Conservation (phyloP, 92 coral and sea anemone species). For the Siderastrea siderea region DNA sequence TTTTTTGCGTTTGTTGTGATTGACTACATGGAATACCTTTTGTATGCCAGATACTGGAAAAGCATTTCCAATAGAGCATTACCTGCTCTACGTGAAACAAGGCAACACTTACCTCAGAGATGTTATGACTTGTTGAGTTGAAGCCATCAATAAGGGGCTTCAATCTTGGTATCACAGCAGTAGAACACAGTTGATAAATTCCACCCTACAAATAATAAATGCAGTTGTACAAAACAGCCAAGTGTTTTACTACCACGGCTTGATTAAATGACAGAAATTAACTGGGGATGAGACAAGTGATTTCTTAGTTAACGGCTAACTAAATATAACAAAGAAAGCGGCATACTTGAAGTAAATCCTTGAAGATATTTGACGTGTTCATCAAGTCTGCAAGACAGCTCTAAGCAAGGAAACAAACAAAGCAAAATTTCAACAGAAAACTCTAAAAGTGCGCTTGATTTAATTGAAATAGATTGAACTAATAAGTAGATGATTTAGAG, state of each 20-base stretch:
- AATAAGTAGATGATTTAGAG: too few species aligned
- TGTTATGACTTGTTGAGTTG: conserved; percentile 88
- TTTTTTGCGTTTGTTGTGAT: too few species aligned
- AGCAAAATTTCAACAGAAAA: background rate
- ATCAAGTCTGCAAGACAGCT: conserved; percentile 88
- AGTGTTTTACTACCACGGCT: background rate
- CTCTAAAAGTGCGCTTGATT: background rate
- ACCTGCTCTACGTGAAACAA: too few species aligned
- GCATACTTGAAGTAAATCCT: conserved; percentile 84
- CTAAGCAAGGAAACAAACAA: conserved; percentile 36
- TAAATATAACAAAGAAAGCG: background rate
- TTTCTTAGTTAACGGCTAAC: background rate
- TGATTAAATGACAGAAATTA: background rate
- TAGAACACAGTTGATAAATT: conserved; percentile 83
- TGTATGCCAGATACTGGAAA: too few species aligned
- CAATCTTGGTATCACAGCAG: conserved; percentile 89
- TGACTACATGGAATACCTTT: too few species aligned
- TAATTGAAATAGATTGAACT: background rate
- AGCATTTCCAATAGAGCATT: too few species aligned
- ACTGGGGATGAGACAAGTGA: background rate
- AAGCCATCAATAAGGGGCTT: conserved; percentile 95
- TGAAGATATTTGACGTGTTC: conserved; percentile 89
- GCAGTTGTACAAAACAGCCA: background rate
- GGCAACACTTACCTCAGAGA: conserved; percentile 81
- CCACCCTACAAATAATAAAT: conserved; percentile 74